Conservation (phyloP, 2,888 invertebrate species). For the Pachliopta kotzebuea region DNA sequence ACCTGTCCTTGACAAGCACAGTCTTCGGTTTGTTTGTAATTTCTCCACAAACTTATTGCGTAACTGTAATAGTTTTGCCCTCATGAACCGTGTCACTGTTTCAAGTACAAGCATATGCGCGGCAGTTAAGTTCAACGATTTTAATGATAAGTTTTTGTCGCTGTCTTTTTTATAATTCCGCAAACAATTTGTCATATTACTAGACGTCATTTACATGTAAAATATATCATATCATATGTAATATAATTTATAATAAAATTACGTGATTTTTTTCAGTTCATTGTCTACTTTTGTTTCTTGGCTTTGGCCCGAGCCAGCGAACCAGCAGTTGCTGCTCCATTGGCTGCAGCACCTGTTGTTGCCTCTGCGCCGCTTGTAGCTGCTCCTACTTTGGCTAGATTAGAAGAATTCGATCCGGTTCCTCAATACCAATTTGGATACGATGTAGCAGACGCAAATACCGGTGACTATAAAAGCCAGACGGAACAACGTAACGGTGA, state of each 20-base stretch:
- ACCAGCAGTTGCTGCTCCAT: slow-evolving; percentile 43
- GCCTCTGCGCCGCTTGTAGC: slow-evolving; percentile 50
- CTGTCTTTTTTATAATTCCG: too few species aligned
- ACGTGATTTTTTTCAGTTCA: slow-evolving; percentile 44
- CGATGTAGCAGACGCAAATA: slow-evolving; percentile 60
- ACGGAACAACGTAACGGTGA: slow-evolving; percentile 75
- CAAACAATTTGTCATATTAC: not conserved
- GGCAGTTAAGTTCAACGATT: not conserved
- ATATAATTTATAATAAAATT: too few species aligned
- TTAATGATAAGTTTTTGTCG: too few species aligned
- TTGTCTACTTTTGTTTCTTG: slow-evolving; percentile 59
- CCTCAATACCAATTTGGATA: slow-evolving; percentile 79
- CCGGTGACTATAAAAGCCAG: slow-evolving; percentile 68
- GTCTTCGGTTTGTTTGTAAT: slow-evolving; percentile 68
- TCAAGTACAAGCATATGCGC: slow-evolving; percentile 58
- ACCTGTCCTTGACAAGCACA: slow-evolving; percentile 63
- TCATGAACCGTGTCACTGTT: slow-evolving; percentile 72
- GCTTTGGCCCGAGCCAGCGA: slow-evolving; percentile 53
- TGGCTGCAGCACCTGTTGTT: slow-evolving; percentile 38
- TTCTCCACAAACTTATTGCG: slow-evolving; percentile 66
- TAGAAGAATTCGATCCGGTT: slow-evolving; percentile 74
- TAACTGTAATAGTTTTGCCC: slow-evolving; percentile 63
- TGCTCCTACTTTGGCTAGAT: slow-evolving; percentile 41
- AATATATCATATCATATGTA: too few species aligned
- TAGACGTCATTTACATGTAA: not conserved